A percentile compares a stretch with the other conserved stretches of the same genome.
These are phyloP conservation scores for Hemiscyllium ocellatum DNA, from an alignment of 2,113 vertebrate genomes.

Conservation along the genomic window DNA sequence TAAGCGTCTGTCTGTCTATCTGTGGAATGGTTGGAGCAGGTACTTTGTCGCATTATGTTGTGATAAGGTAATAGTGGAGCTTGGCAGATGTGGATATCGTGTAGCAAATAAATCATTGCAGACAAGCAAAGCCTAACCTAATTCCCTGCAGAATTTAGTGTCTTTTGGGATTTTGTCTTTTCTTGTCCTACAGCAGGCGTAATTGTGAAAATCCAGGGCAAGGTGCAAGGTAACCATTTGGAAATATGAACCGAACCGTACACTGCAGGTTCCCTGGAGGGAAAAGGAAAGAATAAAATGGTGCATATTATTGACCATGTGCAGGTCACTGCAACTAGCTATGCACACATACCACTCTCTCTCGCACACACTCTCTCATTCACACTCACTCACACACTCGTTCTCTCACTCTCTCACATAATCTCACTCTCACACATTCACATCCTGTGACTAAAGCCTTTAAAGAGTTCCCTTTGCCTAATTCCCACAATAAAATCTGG, in stretches of 20 bases:
- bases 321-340: background rate
- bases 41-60: background rate
- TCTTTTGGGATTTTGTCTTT: background rate
- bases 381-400: too few species aligned
- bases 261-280: background rate
- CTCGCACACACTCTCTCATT: background rate
- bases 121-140: background rate
- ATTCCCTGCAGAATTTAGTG: conserved; percentile 8
- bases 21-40: background rate
- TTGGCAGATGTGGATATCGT: background rate
- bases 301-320: background rate
- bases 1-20: background rate
- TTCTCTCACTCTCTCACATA: background rate
- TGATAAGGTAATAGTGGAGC: background rate
- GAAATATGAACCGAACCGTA: background rate
- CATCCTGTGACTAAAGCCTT: too few species aligned
- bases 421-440: background rate
- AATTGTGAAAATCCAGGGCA: conserved; percentile 1
- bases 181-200: background rate
- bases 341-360: background rate
- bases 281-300: background rate
- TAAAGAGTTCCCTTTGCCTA: background rate
- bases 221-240: background rate
- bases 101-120: conserved; percentile 10
- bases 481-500: background rate